A percentile compares a stretch with the other conserved stretches of the same genome.
Conservation (phyloP, 2,797 vertebrate genomes). For the Zenarchopterus dispar region DNA sequence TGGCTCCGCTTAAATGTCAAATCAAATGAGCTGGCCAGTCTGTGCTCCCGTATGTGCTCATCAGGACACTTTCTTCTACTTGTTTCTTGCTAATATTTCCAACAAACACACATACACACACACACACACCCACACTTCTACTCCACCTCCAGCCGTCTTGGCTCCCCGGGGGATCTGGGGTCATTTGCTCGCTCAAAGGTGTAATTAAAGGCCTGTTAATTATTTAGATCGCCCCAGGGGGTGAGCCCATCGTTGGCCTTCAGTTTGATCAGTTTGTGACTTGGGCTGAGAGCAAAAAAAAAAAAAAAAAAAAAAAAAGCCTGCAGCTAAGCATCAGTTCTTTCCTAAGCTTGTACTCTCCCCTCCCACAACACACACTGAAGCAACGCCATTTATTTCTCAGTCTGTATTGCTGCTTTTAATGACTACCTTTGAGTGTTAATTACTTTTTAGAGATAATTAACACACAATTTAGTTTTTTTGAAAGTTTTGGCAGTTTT, state of each 20-base stretch:
- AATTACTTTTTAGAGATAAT: neutral
- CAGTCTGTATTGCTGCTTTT: conserved; percentile 3
- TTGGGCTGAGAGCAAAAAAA: conserved; percentile 33
- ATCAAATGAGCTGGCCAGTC: conserved; percentile 69
- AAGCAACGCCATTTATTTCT: neutral
- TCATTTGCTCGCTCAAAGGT: conserved; percentile 76
- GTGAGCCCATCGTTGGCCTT: conserved; percentile 55
- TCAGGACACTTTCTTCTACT: conserved; percentile 41
- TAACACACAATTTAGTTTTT: conserved; percentile 4
- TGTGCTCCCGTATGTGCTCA: conserved; percentile 45
- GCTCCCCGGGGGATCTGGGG: conserved; percentile 56
- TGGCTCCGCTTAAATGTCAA: conserved; percentile 70
- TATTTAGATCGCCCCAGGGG: conserved; percentile 76
- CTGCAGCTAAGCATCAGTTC: conserved; percentile 37
- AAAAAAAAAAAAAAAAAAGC: conserved; percentile 8
- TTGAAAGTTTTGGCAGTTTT: neutral
- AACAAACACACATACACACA: conserved; percentile 20
- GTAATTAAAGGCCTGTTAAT: conserved; percentile 84
- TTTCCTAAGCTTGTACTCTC: conserved; percentile 17
- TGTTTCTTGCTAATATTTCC: conserved; percentile 42
- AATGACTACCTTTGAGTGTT: neutral
- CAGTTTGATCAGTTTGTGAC: conserved; percentile 67
- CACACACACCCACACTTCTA: conserved; percentile 8
- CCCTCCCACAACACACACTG: conserved; percentile 10
- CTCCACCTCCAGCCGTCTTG: conserved; percentile 15